Base-by-base conservation (phyloP, 2,797 vertebrate species). In the Gadopsis marmoratus region DNA sequence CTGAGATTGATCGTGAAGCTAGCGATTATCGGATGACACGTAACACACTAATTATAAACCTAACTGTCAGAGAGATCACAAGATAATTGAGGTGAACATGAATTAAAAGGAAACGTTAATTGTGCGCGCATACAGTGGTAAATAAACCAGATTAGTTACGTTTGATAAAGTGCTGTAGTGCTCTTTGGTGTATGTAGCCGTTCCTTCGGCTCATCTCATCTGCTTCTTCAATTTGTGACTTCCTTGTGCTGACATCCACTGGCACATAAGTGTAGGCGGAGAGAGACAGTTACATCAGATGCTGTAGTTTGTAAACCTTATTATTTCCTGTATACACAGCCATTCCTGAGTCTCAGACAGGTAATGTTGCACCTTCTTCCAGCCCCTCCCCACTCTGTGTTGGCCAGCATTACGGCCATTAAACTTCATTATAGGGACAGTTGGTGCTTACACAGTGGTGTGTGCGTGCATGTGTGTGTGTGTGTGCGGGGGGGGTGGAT, bases 391-490 rank as follows among this genome's bases (percentile, higher is more conserved):
- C 47, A 33, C 70, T 56, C 74, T 63, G 71, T 74, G 76, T 84
- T 92, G 91, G 90, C 89, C 70, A 65, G 79, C 84, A 79, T 90
- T 85, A 84, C 70, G 73, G 79, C 89, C 93, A 94, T 94, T 94
- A 94, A 94, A 94, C 92, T 94, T 94, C 93, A 93, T 93, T 94
- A 94, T 35, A 84, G 86, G 82, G 86, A 92, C 92, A 92, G 90
- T 91, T 61, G 72, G 81, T 89, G 92, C 89, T 88, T 92, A 88
- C 87, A 83, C 84, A 88, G 84, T 84, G 71, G 55, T 79, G 73
- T 74, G 79, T 76, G 81, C 35, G n/a, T 79, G 86, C 74, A 29
- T 72, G 71, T 74, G 78, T 76, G 81, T 31, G 23, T 79, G 86
- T 76, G 33, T 72, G 50, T 60, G 39, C 65, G 67, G 61, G 70